Evolutionary conservation across 2,888 invertebrate genomes (phyloP), one percentile per base, ranked within the genome.

Genomic region (Dasypogon diadema): DNA sequence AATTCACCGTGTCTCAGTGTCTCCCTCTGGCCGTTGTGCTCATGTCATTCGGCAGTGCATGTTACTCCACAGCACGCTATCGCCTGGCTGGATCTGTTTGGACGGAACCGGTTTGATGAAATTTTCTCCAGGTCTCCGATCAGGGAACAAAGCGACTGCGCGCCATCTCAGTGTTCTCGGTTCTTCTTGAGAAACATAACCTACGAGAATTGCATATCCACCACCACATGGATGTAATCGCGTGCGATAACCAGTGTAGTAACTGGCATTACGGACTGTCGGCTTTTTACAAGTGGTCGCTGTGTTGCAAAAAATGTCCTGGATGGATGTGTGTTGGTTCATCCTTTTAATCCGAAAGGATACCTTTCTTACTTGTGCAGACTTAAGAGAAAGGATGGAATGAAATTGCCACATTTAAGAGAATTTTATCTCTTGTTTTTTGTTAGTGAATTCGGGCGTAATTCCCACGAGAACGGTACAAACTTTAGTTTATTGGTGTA

Each of bases 81-180:
- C 42, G n/a, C 14, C 48, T 26, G 24, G 65, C 65, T 68, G 65
- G 48, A 68, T 68, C 65, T 68, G 65, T 26, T 68, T 48, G 5
- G 56, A 68, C 6, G 42, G 48, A 68, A 68, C 65, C 65, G 65
- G 65, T 68, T 68, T 42, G 12, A 68, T 48, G 42, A 46, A 26
- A 46, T 46, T 48, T 68, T 68, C 65, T 48, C 65, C 48, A 24
- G 48, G 26, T 3, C 48, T 48, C n/a, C n/a, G 24, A 22, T 42
- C 42, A n/a, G 42, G 30, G 65, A 46, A 26, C 24, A 37, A 4
- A 48, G 65, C 65, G 65, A 5, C 48, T 68, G 65, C 65, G 65
- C 65, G 48, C 24, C 22, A 48, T 48, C 16, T 68, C 48, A 21
- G 42, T n/a, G 48, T 3, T 60, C 18, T 8, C n/a, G 2, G 42